These are phyloP conservation scores for Cryptocheilus praepositus DNA, from an alignment of 2,888 invertebrate species.

Conservation along the genomic window DNA sequence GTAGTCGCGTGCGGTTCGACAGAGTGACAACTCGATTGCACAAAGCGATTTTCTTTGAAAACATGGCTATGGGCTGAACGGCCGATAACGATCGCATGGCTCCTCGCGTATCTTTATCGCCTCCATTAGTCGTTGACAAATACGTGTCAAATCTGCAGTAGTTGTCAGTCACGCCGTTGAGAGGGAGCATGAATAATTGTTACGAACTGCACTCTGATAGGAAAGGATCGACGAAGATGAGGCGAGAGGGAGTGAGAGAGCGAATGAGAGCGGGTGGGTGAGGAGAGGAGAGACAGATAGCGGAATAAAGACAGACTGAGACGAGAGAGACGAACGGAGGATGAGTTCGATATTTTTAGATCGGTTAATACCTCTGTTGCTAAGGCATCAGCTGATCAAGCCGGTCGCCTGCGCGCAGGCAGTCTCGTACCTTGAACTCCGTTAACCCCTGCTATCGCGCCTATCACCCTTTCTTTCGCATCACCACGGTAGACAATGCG, in stretches of 20 bases:
- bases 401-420: slow-evolving; percentile 40
- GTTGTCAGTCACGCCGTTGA: background rate
- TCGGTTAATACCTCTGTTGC: slow-evolving; percentile 71
- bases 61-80: too few species aligned
- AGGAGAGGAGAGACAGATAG: background rate
- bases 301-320: background rate
- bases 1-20: too few species aligned
- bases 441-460: background rate
- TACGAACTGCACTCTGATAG: slow-evolving; percentile 38
- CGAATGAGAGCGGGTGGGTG: background rate
- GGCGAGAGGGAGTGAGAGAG: too few species aligned
- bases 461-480: slow-evolving; percentile 12
- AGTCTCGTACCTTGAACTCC: slow-evolving; percentile 39
- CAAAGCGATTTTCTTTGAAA: too few species aligned
- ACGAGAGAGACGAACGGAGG: background rate
- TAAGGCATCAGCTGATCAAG: slow-evolving; percentile 73
- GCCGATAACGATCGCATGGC: too few species aligned
- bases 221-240: slow-evolving; percentile 7
- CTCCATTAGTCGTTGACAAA: slow-evolving; percentile 17
- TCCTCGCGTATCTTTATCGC: slow-evolving; percentile 3
- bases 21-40: too few species aligned
- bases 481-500: too few species aligned
- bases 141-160: slow-evolving; percentile 20
- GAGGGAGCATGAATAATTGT: slow-evolving; percentile 9
- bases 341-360: slow-evolving; percentile 51